phyloP scores from a whole-genome alignment of 2,888 invertebrate genomes.

The Glyphotaelius pellucidus region DNA sequence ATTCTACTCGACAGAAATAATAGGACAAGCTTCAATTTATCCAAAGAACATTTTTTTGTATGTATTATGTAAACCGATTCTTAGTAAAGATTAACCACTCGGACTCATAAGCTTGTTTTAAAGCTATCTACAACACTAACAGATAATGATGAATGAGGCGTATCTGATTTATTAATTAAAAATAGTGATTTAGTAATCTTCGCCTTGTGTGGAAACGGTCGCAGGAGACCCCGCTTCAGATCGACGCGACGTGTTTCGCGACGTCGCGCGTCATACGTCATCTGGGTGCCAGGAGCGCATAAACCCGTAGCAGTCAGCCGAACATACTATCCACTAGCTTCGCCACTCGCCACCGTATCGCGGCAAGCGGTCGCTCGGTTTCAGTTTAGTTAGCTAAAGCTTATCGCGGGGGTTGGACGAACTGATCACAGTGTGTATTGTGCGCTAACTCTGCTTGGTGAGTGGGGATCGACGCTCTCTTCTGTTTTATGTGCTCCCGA shows the following conservation, averaged over 20 bases:
- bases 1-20: too few species aligned
- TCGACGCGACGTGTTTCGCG: neutral
- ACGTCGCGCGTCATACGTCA: neutral
- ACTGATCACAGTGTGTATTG: neutral
- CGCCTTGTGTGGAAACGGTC: too few species aligned
- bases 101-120: too few species aligned
- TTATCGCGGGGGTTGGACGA: slow-evolving; percentile 58
- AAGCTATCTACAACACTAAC: too few species aligned
- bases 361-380: slow-evolving; percentile 34
- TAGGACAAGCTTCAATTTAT: too few species aligned
- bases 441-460: neutral
- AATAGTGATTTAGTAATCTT: too few species aligned
- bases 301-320: neutral
- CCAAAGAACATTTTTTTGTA: too few species aligned
- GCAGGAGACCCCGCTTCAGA: neutral
- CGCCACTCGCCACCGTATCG: neutral
- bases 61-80: too few species aligned
- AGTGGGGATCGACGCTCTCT: slow-evolving; percentile 13
- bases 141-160: too few species aligned
- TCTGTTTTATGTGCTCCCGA: slow-evolving; percentile 52
- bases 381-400: slow-evolving; percentile 55
- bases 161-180: too few species aligned
- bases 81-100: too few species aligned
- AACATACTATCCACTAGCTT: neutral
- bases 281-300: slow-evolving; percentile 27